A percentile compares a stretch with the other conserved stretches of the same genome.
Conservation (phyloP, 2,113 vertebrate genomes). For the Hoplias malabaricus region DNA sequence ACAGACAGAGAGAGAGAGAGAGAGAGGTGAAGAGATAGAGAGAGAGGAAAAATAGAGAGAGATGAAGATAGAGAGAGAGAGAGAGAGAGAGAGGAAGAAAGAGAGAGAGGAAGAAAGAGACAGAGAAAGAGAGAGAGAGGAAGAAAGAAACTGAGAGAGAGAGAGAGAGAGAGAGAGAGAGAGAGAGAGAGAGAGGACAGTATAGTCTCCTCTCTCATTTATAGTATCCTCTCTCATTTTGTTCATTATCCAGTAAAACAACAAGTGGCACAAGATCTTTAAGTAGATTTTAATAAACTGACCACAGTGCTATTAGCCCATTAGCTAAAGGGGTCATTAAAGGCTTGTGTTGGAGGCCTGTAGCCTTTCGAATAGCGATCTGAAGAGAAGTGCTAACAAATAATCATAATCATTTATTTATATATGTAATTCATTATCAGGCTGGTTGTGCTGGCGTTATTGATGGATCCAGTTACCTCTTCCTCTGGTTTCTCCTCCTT, state of each 20-base stretch:
- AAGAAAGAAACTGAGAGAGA: slow-evolving; percentile 40
- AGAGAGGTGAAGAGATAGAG: slow-evolving; percentile 42
- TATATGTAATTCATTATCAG: too few relatives aligned
- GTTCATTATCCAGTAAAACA: too few relatives aligned
- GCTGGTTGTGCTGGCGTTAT: not conserved
- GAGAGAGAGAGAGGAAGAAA: slow-evolving; percentile 54
- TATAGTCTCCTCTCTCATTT: too few relatives aligned
- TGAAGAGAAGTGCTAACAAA: too few relatives aligned
- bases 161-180: slow-evolving; percentile 38
- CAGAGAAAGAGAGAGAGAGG: slow-evolving; percentile 52
- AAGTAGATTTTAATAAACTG: too few relatives aligned
- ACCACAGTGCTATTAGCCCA: too few relatives aligned
- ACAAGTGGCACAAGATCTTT: too few relatives aligned
- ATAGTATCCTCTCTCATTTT: too few relatives aligned
- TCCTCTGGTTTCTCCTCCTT: slow-evolving; percentile 95
- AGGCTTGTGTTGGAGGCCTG: too few relatives aligned
- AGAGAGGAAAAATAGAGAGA: slow-evolving; percentile 56
- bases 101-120: slow-evolving; percentile 44
- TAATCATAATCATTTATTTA: too few relatives aligned
- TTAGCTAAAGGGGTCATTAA: too few relatives aligned
- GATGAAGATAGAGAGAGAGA: slow-evolving; percentile 44
- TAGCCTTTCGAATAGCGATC: too few relatives aligned
- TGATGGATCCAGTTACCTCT: slow-evolving; percentile 82
- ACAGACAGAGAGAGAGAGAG: slow-evolving; percentile 46
- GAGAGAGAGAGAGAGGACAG: slow-evolving; percentile 55